phyloP scores from a whole-genome alignment of 2,888 invertebrate genomes.

The Cheilosia scutellata region DNA sequence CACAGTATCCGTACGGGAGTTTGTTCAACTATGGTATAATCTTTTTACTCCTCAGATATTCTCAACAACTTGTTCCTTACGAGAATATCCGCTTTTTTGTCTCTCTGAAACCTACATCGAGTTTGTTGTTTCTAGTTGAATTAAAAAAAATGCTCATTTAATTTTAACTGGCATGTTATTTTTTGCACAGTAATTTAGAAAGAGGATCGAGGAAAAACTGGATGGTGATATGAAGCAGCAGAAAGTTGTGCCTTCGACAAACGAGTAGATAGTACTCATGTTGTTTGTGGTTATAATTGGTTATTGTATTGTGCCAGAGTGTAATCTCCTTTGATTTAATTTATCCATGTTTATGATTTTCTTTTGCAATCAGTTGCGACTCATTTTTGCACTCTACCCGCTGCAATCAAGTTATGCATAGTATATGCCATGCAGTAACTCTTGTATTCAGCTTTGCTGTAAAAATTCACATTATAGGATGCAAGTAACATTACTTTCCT shows the following conservation, averaged over 20 bases:
- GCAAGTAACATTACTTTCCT: no score
- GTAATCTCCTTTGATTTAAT: conserved; percentile 64
- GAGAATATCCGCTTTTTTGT: background rate
- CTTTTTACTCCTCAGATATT: background rate
- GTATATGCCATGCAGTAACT: no score
- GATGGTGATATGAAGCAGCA: background rate
- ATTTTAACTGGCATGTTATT: conserved; percentile 21
- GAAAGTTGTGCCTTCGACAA: conserved; percentile 1
- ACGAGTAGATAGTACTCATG: background rate
- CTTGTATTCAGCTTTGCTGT: no score
- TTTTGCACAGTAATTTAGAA: conserved; percentile 26
- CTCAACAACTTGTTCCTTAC: background rate
- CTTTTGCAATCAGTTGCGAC: conserved; percentile 59
- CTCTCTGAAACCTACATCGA: background rate
- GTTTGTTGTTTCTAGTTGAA: conserved; percentile 23
- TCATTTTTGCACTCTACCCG: conserved; percentile 18
- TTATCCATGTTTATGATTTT: conserved; percentile 52
- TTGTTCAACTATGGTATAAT: background rate
- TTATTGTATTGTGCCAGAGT: conserved; percentile 49
- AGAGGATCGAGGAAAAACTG: conserved; percentile 27
- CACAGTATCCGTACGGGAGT: background rate
- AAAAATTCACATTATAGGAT: no score
- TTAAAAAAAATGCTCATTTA: conserved; percentile 25
- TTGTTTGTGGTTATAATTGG: conserved; percentile 42
- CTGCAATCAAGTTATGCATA: no score